phyloP scores from a whole-genome alignment of 92 coral and sea anemone species.

The Porites cylindrica region DNA sequence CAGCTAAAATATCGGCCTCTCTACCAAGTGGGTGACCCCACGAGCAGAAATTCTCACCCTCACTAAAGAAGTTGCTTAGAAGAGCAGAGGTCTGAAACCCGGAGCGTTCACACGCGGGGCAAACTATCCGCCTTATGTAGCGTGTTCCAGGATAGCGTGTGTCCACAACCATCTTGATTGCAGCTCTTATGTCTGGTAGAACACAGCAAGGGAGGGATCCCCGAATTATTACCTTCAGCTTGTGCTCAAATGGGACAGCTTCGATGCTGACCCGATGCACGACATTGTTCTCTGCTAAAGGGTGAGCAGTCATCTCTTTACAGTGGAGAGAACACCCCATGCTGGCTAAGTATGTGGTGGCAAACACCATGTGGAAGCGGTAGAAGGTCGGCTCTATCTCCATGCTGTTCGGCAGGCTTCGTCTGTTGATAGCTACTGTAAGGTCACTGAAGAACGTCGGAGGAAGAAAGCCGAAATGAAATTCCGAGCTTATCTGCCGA shows the following conservation, averaged over 20 bases:
- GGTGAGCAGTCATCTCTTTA: constrained; percentile 55
- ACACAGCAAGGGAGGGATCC: constrained; percentile 86
- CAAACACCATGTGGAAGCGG: constrained; percentile 77
- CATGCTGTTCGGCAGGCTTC: constrained; percentile 53
- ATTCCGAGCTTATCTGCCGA: constrained; percentile 78
- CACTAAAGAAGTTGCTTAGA: constrained; percentile 42
- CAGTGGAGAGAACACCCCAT: constrained; percentile 72
- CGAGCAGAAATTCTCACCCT: constrained; percentile 59
- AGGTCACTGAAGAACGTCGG: constrained; percentile 90
- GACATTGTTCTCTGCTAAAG: constrained; percentile 62
- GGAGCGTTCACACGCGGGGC: constrained; percentile 73
- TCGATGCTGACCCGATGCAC: constrained; percentile 77
- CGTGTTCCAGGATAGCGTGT: constrained; percentile 84
- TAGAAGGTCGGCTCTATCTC: constrained; percentile 72
- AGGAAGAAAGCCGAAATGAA: constrained; percentile 82
- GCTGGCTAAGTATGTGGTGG: constrained; percentile 71
- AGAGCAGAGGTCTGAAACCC: constrained; percentile 60
- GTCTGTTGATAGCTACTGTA: constrained; percentile 59
- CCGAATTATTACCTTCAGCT: constrained; percentile 71
- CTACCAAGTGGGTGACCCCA: constrained; percentile 81
- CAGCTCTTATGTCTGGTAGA: constrained; percentile 75
- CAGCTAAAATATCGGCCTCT: constrained; percentile 66
- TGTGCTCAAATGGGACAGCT: constrained; percentile 67
- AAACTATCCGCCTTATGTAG: constrained; percentile 64
- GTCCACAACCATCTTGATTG: constrained; percentile 72